phyloP scores from a whole-genome alignment of 2,797 vertebrate genomes.

The Sebastes elongatus region DNA sequence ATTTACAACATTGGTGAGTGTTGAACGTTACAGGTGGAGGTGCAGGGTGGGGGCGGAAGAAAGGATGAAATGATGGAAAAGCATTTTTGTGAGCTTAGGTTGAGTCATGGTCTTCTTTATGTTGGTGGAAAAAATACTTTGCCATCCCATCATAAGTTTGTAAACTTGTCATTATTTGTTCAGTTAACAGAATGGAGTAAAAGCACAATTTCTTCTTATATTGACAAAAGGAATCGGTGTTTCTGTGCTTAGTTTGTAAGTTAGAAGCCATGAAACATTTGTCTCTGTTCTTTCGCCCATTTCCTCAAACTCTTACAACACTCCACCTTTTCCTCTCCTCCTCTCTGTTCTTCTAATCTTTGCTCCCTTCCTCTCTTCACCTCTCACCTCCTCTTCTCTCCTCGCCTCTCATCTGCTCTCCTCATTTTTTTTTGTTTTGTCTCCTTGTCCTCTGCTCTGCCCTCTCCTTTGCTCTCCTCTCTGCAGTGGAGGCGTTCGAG shows the following conservation, averaged over 20 bases:
- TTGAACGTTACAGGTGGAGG: background rate
- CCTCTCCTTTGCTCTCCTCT: background rate
- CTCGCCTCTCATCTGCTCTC: conserved; percentile 2
- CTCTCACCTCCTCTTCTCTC: background rate
- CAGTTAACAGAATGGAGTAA: background rate
- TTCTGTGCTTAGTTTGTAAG: conserved; percentile 3
- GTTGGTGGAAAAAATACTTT: background rate
- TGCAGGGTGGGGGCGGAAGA: background rate
- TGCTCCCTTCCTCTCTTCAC: background rate
- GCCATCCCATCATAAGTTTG: background rate
- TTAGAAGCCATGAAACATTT: background rate
- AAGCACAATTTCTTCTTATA: background rate
- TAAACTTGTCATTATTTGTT: background rate
- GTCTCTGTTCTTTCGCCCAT: background rate
- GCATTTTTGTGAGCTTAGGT: background rate
- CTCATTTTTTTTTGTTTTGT: background rate
- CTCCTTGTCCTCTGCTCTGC: background rate
- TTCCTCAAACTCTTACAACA: background rate
- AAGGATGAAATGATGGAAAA: background rate
- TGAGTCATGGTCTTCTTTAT: background rate
- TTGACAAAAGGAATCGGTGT: background rate
- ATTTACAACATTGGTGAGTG: conserved; percentile 97
- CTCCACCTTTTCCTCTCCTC: background rate
- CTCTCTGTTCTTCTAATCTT: background rate
- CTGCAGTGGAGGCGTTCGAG: conserved; percentile 94